Evolutionary conservation across 2,113 vertebrate species (phyloP), one percentile per base, ranked within the genome.

Genomic region (Cepphus grylle): DNA sequence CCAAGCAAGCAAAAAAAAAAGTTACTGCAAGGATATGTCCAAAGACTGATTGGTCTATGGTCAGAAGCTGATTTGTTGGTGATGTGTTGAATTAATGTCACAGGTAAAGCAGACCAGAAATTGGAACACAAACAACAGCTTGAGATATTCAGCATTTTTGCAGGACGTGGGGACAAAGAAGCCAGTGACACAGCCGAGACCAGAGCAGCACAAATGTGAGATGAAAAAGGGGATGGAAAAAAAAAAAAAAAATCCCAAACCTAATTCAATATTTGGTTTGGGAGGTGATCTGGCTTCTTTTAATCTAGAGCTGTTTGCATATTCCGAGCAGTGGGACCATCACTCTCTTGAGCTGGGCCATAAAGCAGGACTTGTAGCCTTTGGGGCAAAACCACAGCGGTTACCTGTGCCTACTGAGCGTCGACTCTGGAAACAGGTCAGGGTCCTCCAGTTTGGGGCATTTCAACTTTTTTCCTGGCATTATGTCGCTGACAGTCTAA

Each of bases 281-380:
- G 92, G 97, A 97, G 94, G 90, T 85, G 94, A 95, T 96, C 90
- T 89, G 96, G 86, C 47, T 88, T 53, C 93, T 91, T 96, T 93
- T 90, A 95, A 90, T 62, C 74, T 93, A 67, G 87, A 90, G 81
- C 16, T 66, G 90, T 96, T 95, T 96, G 95, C 86, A 50, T 88
- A n/a, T 71, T 58, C 79, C 9, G 59, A 66, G 91, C 81, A 53
- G 74, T 78, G 92, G 96, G 94, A 97, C 45, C 91, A 45, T 86
- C 90, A 45, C 93, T 81, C 59, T 70, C 76, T 90, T 89, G 36
- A 34, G 93, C 56, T 30, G 65, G 22, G 67, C 81, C 87, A 85
- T 45, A 90, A 97, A 97, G 87, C 70, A 36, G 72, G 15, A 15
- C 86, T 94, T 95, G 97, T 82, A 96, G 86, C 16, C 1, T 88